These are phyloP conservation scores for Silurus glanis DNA, from an alignment of 2,113 vertebrate genomes.

Conservation along the genomic window DNA sequence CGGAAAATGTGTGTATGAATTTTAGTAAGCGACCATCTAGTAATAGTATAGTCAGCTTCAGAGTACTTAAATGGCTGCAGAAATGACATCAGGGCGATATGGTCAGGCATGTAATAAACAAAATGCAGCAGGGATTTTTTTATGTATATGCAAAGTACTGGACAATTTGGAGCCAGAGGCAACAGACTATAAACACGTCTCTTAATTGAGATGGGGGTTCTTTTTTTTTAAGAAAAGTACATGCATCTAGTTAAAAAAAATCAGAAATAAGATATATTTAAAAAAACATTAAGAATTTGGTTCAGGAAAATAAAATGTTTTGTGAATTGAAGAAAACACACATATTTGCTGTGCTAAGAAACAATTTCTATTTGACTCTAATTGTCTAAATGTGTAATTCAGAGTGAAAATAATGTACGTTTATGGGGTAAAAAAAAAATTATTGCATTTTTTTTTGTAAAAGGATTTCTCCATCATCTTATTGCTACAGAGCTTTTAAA, in stretches of 20 bases:
- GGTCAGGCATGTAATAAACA: not conserved
- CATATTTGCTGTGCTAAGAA: not conserved
- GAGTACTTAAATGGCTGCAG: too few species aligned
- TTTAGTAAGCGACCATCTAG: not conserved
- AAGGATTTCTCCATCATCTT: not conserved
- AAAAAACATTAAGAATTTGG: not conserved
- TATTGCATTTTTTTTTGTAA: not conserved
- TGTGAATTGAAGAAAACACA: not conserved
- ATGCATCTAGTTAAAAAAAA: not conserved
- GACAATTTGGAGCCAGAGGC: not conserved
- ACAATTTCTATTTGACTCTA: not conserved
- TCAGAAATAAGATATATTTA: not conserved
- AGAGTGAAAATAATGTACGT: not conserved
- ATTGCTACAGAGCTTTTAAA: not conserved
- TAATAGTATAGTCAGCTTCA: not conserved
- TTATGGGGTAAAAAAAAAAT: not conserved
- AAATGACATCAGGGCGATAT: conserved; percentile 7
- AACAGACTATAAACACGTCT: not conserved
- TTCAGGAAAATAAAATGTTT: not conserved
- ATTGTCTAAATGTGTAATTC: not conserved
- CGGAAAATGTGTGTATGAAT: not conserved
- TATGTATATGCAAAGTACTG: not conserved
- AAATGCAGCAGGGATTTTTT: not conserved
- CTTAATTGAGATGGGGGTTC: too few species aligned
- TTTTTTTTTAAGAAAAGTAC: not conserved